Conservation (phyloP, 2,797 vertebrate genomes). For the Coranthus polyacanthus region DNA sequence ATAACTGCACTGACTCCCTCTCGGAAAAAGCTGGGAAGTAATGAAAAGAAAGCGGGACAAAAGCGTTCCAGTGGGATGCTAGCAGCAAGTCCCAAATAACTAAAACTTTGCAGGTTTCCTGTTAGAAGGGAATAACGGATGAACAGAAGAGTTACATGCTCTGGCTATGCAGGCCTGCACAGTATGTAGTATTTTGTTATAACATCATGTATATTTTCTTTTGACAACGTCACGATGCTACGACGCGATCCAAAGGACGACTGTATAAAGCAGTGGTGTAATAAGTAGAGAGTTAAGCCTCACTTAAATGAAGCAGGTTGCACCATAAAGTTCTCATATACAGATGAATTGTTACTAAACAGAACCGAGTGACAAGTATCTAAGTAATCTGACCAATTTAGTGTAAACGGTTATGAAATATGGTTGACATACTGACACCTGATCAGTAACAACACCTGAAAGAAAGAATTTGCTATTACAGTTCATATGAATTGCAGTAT, state of each 20-base stretch:
- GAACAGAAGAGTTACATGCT: constrained; percentile 21
- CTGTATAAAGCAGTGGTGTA: neutral
- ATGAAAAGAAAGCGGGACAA: constrained; percentile 50
- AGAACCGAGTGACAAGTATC: too few species aligned
- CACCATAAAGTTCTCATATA: neutral
- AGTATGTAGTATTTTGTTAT: constrained; percentile 9
- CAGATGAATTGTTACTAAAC: neutral
- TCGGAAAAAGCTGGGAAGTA: constrained; percentile 37
- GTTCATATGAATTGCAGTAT: too few species aligned
- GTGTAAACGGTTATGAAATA: too few species aligned
- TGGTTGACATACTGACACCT: too few species aligned
- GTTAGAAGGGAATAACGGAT: constrained; percentile 22
- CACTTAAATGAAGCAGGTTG: neutral
- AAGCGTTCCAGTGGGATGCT: constrained; percentile 41
- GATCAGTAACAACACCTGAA: too few species aligned
- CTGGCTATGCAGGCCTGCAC: constrained; percentile 5
- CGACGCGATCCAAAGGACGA: too few species aligned
- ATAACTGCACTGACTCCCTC: constrained; percentile 27
- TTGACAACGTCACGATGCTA: constrained; percentile 15
- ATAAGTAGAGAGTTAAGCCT: neutral
- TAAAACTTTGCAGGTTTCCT: constrained; percentile 28
- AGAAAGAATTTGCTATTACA: too few species aligned
- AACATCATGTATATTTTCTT: constrained; percentile 22
- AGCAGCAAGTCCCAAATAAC: constrained; percentile 33
- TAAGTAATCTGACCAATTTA: too few species aligned